Percentiles rank a stretch among this genome's conserved stretches.
These are phyloP conservation scores for Scaptomyza cyrtandrae DNA, from an alignment of 2,888 invertebrate genomes.

Conservation along the genomic window DNA sequence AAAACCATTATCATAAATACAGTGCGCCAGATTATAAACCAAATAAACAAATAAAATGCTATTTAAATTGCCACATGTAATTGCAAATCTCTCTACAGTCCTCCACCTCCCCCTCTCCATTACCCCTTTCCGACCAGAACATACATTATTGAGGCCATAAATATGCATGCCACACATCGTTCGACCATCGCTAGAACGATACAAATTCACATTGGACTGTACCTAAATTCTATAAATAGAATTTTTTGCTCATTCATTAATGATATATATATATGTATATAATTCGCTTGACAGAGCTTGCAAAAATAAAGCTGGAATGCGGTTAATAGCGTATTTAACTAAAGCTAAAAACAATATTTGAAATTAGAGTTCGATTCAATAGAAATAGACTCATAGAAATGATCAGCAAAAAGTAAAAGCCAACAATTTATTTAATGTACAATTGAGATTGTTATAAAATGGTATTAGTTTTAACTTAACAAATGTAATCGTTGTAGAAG, in stretches of 20 bases:
- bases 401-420: neutral
- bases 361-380: conserved; percentile 22
- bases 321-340: conserved; percentile 24
- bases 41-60: conserved; percentile 70
- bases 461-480: no score
- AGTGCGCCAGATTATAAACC: conserved; percentile 63
- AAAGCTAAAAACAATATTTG: conserved; percentile 5
- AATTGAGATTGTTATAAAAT: neutral
- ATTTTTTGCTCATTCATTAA: conserved; percentile 18
- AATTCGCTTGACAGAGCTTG: conserved; percentile 14
- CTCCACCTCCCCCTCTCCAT: neutral
- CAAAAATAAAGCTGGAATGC: conserved; percentile 37
- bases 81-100: conserved; percentile 54
- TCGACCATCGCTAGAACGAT: conserved; percentile 20
- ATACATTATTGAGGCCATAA: conserved; percentile 64
- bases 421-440: neutral
- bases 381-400: no score
- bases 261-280: conserved; percentile 4
- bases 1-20: conserved; percentile 52
- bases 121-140: neutral
- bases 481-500: no score
- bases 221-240: conserved; percentile 26
- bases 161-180: conserved; percentile 37
- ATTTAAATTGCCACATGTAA: conserved; percentile 74
- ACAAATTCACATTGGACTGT: conserved; percentile 25